Evolutionary conservation across 2,888 invertebrate species (phyloP), one percentile per base, ranked within the genome.

Genomic region (Standfussiana lucernea): DNA sequence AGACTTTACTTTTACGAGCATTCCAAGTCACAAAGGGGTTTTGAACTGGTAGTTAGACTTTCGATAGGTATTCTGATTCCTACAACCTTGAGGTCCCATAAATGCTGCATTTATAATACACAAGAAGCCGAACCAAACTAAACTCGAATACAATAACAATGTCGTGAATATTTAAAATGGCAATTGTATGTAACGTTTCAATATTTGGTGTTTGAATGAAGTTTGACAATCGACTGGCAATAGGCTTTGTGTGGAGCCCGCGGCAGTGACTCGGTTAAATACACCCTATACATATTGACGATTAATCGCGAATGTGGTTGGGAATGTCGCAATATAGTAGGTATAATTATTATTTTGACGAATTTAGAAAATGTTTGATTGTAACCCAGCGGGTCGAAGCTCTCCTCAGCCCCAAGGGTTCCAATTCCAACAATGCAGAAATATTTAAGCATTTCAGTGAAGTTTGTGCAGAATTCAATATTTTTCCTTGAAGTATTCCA

Each of bases 171-270:
- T 82, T 76, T 77, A 75, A 85, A 84, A 86, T 72, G 21, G 28
- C 84, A 77, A 84, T 85, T 84, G 84, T 77, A 66, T 84, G 84
- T 77, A 66, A 69, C 72, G 84, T 84, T 84, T 79, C 78, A 86
- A 84, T 84, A 84, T 79, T 86, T 77, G 82, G 69, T 82, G 67
- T 84, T 82, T 81, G 82, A 83, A 72, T 74, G 59, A 62, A 69
- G 77, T 83, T 81, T 84, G 84, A 77, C 85, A 81, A 81, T 71
- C 28, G 66, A 71, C 68, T 24, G 64, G 75, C 71, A 67, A 56
- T 78, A 72, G 83, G 69, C 73, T 56, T 73, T 78, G 79, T 71
- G 59, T 75, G 74, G 61, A 10, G 83, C 79, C 79, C 37, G 83
- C 62, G 70, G 83, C 79, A 35, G 59, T 37, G 13, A 21, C 45